A percentile compares a stretch with the other conserved stretches of the same genome.
Conservation (phyloP, 2,797 vertebrate genomes). For the Gymnodraco acuticeps region DNA sequence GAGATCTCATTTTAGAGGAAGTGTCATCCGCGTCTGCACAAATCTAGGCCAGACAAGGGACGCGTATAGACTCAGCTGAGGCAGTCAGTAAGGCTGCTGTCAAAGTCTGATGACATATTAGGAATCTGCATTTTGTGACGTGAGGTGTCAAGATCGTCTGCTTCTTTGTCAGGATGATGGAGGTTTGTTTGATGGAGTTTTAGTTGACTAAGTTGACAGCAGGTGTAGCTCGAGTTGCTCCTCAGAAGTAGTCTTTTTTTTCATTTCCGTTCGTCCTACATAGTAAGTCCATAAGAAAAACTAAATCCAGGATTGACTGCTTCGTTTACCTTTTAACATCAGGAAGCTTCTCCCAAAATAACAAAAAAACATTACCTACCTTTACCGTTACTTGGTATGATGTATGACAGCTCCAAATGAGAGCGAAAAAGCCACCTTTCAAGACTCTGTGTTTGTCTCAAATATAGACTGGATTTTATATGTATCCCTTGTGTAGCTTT, state of each 20-base stretch:
- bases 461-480: neutral
- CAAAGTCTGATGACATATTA: constrained; percentile 9
- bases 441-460: neutral
- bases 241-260: neutral
- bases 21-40: constrained; percentile 11
- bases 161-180: neutral
- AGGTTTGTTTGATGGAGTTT: neutral
- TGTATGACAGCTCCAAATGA: neutral
- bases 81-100: constrained; percentile 24
- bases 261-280: too few species aligned
- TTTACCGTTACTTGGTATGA: neutral
- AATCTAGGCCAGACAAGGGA: constrained; percentile 27
- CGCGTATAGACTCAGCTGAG: neutral
- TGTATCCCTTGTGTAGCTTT: neutral
- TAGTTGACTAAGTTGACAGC: constrained; percentile 1
- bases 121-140: constrained; percentile 11
- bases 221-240: neutral
- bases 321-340: neutral
- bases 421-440: too few species aligned
- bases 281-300: neutral
- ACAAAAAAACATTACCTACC: neutral
- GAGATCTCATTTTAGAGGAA: constrained; percentile 17
- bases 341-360: neutral
- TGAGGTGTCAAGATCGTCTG: constrained; percentile 8
- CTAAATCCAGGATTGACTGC: neutral